Evolutionary conservation across 2,888 invertebrate genomes (phyloP).

Genomic region (Ctenicera cuprea): DNA sequence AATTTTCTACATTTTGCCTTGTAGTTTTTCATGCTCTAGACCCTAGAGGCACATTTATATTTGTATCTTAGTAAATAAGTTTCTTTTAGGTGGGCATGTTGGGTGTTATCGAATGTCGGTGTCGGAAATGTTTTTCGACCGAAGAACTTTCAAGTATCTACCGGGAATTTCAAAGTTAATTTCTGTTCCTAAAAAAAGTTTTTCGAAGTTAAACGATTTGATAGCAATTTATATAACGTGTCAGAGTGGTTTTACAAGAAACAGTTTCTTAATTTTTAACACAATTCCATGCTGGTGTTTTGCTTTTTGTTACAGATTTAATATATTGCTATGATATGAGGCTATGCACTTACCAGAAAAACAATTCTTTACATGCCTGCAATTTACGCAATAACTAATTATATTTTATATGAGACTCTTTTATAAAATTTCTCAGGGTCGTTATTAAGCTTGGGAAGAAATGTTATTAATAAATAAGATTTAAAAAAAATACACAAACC

Average conservation of each 20-base stretch:
- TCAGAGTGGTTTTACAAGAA: neutral
- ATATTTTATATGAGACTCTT: too few relatives aligned
- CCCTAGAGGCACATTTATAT: neutral
- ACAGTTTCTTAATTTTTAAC: conserved; percentile 16
- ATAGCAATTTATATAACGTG: conserved; percentile 8
- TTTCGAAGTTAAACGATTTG: conserved; percentile 21
- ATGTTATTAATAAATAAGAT: too few relatives aligned
- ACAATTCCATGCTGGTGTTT: neutral
- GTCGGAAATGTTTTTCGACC: neutral
- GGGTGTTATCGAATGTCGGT: conserved; percentile 9
- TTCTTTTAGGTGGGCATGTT: neutral
- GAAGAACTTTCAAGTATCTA: conserved; percentile 12
- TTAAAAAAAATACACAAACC: too few relatives aligned
- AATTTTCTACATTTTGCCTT: neutral
- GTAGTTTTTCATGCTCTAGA: neutral
- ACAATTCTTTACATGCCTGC: too few relatives aligned
- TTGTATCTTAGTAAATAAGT: conserved; percentile 1
- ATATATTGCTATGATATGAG: too few relatives aligned
- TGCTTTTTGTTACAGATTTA: neutral
- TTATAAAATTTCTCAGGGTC: too few relatives aligned
- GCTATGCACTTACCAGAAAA: too few relatives aligned
- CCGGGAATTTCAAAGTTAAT: conserved; percentile 23
- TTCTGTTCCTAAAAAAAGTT: conserved; percentile 8
- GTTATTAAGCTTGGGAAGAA: too few relatives aligned
- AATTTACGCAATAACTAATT: too few relatives aligned